Percentiles rank a stretch among this genome's conserved stretches.
These are phyloP conservation scores for Watsonalla binaria DNA, from an alignment of 2,888 invertebrate species.

Conservation along the genomic window DNA sequence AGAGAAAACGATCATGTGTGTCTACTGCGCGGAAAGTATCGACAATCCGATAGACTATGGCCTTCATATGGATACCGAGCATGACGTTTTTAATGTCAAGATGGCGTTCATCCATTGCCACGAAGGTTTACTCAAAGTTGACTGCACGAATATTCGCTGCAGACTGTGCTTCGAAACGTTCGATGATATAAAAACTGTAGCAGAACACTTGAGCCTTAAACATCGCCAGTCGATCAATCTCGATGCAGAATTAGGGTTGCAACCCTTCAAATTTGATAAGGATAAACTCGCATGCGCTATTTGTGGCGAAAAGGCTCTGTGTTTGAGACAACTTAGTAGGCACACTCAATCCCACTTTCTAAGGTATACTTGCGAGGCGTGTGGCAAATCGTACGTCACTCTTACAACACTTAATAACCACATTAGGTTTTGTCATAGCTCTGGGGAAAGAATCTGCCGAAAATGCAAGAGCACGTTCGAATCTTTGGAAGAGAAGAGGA, in stretches of 20 bases:
- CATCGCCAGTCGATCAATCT: constrained; percentile 47
- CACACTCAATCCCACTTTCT: constrained; percentile 62
- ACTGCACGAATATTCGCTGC: constrained; percentile 57
- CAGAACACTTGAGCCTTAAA: constrained; percentile 43
- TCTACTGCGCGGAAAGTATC: constrained; percentile 62
- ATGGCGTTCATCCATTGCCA: constrained; percentile 57
- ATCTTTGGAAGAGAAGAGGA: constrained; percentile 45
- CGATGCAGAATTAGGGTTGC: constrained; percentile 46
- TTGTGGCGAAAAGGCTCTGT: constrained; percentile 45
- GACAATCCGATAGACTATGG: constrained; percentile 51
- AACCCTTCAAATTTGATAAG: constrained; percentile 55
- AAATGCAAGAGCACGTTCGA: constrained; percentile 57
- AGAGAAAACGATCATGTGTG: constrained; percentile 62
- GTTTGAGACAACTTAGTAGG: constrained; percentile 53
- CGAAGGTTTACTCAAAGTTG: constrained; percentile 62
- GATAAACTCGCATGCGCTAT: constrained; percentile 51
- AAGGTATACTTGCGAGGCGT: constrained; percentile 61
- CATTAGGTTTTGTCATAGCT: constrained; percentile 47
- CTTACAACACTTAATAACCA: constrained; percentile 53
- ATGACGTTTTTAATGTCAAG: constrained; percentile 45
- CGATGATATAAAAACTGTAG: constrained; percentile 42
- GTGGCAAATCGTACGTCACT: constrained; percentile 62
- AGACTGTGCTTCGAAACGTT: constrained; percentile 44
- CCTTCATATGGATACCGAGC: constrained; percentile 58
- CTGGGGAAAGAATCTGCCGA: constrained; percentile 49